phyloP scores from a whole-genome alignment of 1,140 invertebrate genomes.

The Zaprionus ghesquierei region DNA sequence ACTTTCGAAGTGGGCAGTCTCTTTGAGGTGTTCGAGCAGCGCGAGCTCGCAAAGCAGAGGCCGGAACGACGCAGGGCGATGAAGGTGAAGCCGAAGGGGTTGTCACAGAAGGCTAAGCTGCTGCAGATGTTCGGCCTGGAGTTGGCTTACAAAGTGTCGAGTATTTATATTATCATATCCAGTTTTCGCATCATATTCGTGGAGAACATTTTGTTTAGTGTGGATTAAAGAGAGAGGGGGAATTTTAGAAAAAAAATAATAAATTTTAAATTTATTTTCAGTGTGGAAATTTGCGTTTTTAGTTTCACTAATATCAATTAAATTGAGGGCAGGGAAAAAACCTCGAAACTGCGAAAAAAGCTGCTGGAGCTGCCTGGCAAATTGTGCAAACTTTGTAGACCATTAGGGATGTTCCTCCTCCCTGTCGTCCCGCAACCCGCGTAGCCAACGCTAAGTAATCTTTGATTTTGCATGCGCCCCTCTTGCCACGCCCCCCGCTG shows the following conservation, averaged over 20 bases:
- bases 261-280: not conserved
- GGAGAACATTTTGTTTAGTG: not conserved
- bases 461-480: conserved; percentile 68
- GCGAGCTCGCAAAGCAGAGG: not conserved
- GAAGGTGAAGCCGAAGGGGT: not conserved
- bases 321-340: not conserved
- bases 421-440: not conserved
- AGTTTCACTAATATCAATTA: not conserved
- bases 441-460: conserved; percentile 24
- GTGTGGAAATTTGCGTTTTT: not conserved
- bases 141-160: not conserved
- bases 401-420: conserved; percentile 37
- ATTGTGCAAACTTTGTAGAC: conserved; percentile 42
- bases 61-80: not conserved
- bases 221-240: not conserved
- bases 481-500: conserved; percentile 1
- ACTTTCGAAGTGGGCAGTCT: not conserved
- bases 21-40: not conserved
- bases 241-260: not conserved
- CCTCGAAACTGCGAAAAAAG: not conserved
- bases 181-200: not conserved
- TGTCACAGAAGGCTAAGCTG: not conserved
- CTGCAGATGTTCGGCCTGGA: not conserved
- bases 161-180: not conserved
- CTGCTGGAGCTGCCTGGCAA: conserved; percentile 33